Evolutionary conservation across 2,113 vertebrate genomes (phyloP).

Genomic region (Micronycteris hirsuta): DNA sequence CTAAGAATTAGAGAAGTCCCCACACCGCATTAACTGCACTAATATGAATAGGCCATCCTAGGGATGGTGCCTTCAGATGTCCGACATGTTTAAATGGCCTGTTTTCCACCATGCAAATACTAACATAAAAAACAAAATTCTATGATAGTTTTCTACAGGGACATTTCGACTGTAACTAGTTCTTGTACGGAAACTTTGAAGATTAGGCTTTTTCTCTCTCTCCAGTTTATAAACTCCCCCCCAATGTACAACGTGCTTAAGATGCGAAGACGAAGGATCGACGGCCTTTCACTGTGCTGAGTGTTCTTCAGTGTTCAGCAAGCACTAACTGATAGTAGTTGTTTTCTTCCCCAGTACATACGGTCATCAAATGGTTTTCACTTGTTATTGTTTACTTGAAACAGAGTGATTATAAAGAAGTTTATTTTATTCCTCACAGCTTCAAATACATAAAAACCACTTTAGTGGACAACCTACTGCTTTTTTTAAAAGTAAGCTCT

Average conservation of each 20-base stretch:
- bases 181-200: not conserved
- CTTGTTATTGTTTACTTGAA: slow-evolving; percentile 1
- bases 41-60: not conserved
- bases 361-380: not conserved
- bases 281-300: not conserved
- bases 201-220: not conserved
- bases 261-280: not conserved
- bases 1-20: slow-evolving; percentile 13
- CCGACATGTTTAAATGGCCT: not conserved
- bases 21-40: not conserved
- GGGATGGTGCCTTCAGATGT: not conserved
- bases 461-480: not conserved
- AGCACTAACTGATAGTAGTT: not conserved
- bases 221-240: not conserved
- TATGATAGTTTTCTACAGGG: not conserved
- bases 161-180: not conserved
- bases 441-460: not conserved
- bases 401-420: not conserved
- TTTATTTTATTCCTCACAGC: not conserved
- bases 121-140: not conserved
- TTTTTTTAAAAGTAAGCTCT: not conserved
- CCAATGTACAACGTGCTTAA: not conserved
- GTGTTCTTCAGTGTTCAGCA: not conserved
- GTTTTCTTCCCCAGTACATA: not conserved
- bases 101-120: not conserved